phyloP scores from a whole-genome alignment of 2,888 invertebrate genomes.

The Acronicta psi region DNA sequence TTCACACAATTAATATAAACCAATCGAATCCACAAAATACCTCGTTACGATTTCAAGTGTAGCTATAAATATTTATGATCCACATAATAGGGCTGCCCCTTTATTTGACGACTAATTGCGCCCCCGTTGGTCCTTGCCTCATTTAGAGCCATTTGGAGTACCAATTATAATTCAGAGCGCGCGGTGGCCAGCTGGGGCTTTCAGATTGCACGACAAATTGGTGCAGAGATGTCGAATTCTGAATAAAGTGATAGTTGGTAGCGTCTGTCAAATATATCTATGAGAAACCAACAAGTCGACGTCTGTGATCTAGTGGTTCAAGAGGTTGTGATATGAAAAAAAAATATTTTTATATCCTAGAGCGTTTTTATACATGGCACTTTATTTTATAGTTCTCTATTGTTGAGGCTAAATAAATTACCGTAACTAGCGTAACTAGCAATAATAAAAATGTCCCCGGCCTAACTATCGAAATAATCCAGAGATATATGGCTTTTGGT shows the following conservation, averaged over 20 bases:
- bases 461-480: not conserved
- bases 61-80: conserved; percentile 28
- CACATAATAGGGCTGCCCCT: conserved; percentile 21
- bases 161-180: conserved; percentile 55
- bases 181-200: conserved; percentile 19
- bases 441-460: too few relatives aligned
- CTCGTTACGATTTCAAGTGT: conserved; percentile 1
- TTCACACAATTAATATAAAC: not conserved
- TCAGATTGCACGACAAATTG: conserved; percentile 7
- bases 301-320: too few relatives aligned
- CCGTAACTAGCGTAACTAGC: too few relatives aligned
- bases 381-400: too few relatives aligned
- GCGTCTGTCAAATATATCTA: too few relatives aligned
- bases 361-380: too few relatives aligned
- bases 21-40: not conserved
- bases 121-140: conserved; percentile 29
- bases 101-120: conserved; percentile 51
- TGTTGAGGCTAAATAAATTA: not conserved
- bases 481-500: conserved; percentile 4
- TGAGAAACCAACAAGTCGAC: too few relatives aligned
- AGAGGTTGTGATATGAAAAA: too few relatives aligned
- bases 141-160: conserved; percentile 54
- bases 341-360: too few relatives aligned
- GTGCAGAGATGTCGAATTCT: conserved; percentile 4
- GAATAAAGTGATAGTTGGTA: too few relatives aligned